Base-by-base conservation (phyloP, 2,797 vertebrate genomes). In the Kryptopterus vitreolus region DNA sequence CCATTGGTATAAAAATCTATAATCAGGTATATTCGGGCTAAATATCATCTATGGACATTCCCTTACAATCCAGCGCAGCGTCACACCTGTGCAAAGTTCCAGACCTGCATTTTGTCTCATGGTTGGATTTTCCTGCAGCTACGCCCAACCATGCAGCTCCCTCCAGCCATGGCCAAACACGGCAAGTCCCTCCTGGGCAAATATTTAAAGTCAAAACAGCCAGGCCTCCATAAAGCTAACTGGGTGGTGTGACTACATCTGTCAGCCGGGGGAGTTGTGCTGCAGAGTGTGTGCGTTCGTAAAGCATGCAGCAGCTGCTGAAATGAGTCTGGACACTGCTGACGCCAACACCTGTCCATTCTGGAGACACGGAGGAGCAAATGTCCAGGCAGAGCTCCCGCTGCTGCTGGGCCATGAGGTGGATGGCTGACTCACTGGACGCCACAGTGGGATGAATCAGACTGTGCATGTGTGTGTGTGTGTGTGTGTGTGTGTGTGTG, bases 131-230 rank as follows among this genome's bases (percentile, higher is more conserved):
- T 70, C 11, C 65, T 48, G 52, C 65, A 59, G 71, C 80, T 78
- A 83, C 74, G 35, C 61, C 72, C 43, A 66, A 76, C 73, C 77
- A 72, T 29, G 69, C 84, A 81, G 80, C 70, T 78, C 83, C n/a
- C 68, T 76, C 55, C 58, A 55, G 80, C 78, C 78, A 78, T 84
- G 33, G 82, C 84, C 81, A 86, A 87, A 88, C 87, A 90, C 89
- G 87, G 79, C 82, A 87, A 70, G 85, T 82, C 75, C 91, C 91
- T 92, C 89, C 90, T 93, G 92, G 92, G 90, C 92, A 94, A 94
- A 94, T 93, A 94, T 94, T 94, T 94, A 92, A 93, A 93, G 92
- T 94, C 91, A 92, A 94, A 94, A 94, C 92, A 93, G 89, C 86
- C 87, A 52, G 84, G 86, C 87, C 87, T 85, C 91, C 90, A 94